A percentile compares a stretch with the other conserved stretches of the same genome.
Conservation (phyloP, 2,888 invertebrate genomes). For the Zygaena filipendulae region DNA sequence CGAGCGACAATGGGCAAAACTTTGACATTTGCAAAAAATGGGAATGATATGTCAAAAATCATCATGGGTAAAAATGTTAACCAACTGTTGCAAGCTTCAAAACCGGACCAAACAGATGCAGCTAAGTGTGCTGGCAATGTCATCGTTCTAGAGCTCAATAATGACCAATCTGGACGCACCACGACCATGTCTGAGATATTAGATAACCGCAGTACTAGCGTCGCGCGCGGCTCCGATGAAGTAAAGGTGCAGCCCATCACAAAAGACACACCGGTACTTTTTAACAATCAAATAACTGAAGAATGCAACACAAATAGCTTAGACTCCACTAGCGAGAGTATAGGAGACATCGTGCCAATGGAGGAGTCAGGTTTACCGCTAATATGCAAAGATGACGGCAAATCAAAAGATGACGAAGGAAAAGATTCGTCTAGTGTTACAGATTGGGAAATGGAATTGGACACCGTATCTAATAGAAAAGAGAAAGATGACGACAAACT, state of each 20-base stretch:
- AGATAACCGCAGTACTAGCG: slow-evolving; percentile 35
- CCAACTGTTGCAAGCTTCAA: slow-evolving; percentile 50
- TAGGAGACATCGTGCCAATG: slow-evolving; percentile 41
- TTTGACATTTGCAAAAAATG: slow-evolving; percentile 53
- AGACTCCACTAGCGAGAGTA: slow-evolving; percentile 48
- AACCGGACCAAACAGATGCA: slow-evolving; percentile 39
- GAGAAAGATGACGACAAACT: slow-evolving; percentile 55
- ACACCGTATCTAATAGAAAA: slow-evolving; percentile 55
- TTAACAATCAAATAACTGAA: slow-evolving; percentile 45
- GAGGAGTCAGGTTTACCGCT: slow-evolving; percentile 33
- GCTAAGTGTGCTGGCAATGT: slow-evolving; percentile 52
- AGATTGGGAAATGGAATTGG: slow-evolving; percentile 73
- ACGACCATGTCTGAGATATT: slow-evolving; percentile 60
- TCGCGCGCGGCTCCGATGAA: slow-evolving; percentile 26
- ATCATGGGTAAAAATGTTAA: slow-evolving; percentile 64
- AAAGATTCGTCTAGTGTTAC: slow-evolving; percentile 54
- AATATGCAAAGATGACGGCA: slow-evolving; percentile 32
- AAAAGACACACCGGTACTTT: slow-evolving; percentile 68
- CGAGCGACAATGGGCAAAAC: slow-evolving; percentile 62
- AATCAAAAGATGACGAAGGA: slow-evolving; percentile 32
- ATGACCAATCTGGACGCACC: slow-evolving; percentile 51
- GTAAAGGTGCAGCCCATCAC: slow-evolving; percentile 45
- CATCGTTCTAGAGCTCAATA: slow-evolving; percentile 57
- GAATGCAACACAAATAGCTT: slow-evolving; percentile 52
- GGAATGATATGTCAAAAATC: slow-evolving; percentile 59